Conservation (phyloP, 2,797 vertebrate species). For the Smutsia gigantea region DNA sequence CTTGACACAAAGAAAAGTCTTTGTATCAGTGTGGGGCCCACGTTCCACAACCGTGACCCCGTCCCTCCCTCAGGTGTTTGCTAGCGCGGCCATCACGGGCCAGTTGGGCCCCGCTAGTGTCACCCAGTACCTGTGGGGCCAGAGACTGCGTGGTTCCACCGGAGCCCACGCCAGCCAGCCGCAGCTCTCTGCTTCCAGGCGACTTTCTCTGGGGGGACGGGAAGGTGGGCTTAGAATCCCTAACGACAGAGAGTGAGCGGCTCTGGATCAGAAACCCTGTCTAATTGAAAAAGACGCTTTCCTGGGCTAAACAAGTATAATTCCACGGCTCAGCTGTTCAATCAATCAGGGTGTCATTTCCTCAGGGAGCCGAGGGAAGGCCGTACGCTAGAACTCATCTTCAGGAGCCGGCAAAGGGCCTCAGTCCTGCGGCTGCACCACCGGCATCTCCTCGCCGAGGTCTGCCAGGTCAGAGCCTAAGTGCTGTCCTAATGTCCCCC, state of each 20-base stretch:
- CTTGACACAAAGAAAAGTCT: background rate
- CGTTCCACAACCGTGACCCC: background rate
- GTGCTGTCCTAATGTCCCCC: rapidly evolving
- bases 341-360: background rate
- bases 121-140: background rate
- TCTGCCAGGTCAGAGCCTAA: background rate
- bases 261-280: background rate
- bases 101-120: background rate
- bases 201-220: too few species aligned
- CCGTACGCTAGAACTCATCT: background rate
- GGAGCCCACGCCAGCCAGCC: background rate
- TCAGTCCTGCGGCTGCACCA: rapidly evolving
- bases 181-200: background rate
- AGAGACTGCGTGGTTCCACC: background rate
- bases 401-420: background rate
- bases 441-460: background rate
- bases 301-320: background rate
- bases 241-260: background rate
- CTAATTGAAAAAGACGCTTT: background rate
- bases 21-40: background rate
- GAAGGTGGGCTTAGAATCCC: background rate
- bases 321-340: background rate
- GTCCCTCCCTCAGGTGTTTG: background rate
- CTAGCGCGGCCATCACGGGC: background rate
- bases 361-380: background rate